A percentile compares a stretch with the other conserved stretches of the same genome.
These are phyloP conservation scores for Leucopsar rothschildi DNA, from an alignment of 2,113 vertebrate species.

Conservation along the genomic window DNA sequence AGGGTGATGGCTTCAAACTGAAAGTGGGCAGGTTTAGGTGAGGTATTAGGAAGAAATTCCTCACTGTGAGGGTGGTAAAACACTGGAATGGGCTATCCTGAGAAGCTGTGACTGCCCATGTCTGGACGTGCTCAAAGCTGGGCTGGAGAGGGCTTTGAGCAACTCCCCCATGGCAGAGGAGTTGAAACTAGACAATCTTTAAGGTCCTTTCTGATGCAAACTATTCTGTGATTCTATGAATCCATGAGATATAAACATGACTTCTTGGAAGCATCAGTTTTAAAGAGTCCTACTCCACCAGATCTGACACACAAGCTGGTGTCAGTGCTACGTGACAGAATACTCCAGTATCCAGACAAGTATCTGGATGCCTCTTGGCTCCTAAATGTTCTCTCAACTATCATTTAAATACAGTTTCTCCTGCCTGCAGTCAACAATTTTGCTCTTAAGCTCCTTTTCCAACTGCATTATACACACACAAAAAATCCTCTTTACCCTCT, in stretches of 20 bases:
- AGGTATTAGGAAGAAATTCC: background rate
- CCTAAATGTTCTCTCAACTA: background rate
- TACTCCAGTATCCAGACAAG: background rate
- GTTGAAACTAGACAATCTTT: background rate
- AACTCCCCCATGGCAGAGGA: background rate
- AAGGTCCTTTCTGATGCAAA: background rate
- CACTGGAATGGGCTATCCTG: background rate
- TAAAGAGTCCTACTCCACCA: background rate
- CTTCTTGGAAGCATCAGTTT: background rate
- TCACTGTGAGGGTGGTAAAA: background rate
- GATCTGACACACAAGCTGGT: background rate
- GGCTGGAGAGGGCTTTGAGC: background rate
- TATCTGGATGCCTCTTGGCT: no score
- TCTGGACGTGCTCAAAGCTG: background rate
- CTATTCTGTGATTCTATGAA: background rate
- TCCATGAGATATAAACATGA: background rate
- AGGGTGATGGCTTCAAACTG: background rate
- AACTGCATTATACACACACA: fast-evolving
- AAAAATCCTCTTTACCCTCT: background rate
- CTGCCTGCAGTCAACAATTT: background rate
- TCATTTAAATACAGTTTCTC: background rate
- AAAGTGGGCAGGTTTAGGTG: background rate
- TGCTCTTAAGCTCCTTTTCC: background rate
- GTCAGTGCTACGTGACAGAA: background rate
- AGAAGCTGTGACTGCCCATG: background rate